phyloP scores from a whole-genome alignment of 2,113 vertebrate genomes.

The Perognathus longimembris region DNA sequence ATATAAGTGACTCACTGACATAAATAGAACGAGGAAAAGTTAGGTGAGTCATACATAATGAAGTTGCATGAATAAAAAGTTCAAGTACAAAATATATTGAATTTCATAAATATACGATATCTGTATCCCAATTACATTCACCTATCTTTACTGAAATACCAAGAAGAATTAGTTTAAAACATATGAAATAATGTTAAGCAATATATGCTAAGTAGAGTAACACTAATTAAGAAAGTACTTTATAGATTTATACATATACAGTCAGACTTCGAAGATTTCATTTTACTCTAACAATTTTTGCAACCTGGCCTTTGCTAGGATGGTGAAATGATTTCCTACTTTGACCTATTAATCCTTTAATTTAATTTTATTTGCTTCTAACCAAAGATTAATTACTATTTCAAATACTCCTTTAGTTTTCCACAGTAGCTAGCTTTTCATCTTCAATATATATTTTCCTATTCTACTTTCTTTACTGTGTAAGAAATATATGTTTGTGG shows the following conservation, averaged over 20 bases:
- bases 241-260: neutral
- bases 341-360: neutral
- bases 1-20: slow-evolving; percentile 6
- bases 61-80: neutral
- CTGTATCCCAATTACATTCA: neutral
- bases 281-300: slow-evolving; percentile 7
- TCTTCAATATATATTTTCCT: slow-evolving; percentile 24
- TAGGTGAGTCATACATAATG: neutral
- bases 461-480: slow-evolving; percentile 56
- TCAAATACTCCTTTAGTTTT: slow-evolving; percentile 53
- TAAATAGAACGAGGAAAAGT: neutral
- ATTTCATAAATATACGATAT: neutral
- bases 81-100: neutral
- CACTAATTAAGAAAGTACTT: neutral
- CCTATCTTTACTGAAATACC: neutral
- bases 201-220: neutral
- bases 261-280: slow-evolving; percentile 20
- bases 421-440: slow-evolving; percentile 55
- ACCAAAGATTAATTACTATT: slow-evolving; percentile 8
- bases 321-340: neutral
- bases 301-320: neutral
- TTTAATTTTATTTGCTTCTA: slow-evolving; percentile 48
- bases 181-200: neutral
- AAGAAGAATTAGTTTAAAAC: neutral
- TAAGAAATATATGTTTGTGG: slow-evolving; percentile 54